phyloP scores from a whole-genome alignment of 2,888 invertebrate genomes.

The Listrodromus nycthemerus region DNA sequence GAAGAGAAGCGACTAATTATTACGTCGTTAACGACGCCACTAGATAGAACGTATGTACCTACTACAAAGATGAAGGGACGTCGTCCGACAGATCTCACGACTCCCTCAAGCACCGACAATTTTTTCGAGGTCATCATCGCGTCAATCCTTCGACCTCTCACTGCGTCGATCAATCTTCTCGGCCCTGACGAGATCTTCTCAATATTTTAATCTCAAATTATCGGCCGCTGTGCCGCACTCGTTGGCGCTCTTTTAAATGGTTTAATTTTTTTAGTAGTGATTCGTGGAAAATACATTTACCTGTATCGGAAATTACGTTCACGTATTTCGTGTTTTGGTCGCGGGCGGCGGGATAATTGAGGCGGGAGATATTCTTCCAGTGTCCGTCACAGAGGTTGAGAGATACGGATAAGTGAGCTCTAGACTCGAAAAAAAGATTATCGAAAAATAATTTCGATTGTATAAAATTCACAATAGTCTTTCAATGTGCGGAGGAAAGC shows the following conservation, averaged over 20 bases:
- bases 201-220: constrained; percentile 19
- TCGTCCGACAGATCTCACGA: constrained; percentile 44
- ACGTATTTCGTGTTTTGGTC: too few relatives aligned
- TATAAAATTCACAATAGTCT: constrained; percentile 6
- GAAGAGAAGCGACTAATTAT: constrained; percentile 56
- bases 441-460: too few relatives aligned
- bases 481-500: constrained; percentile 48
- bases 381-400: too few relatives aligned
- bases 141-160: constrained; percentile 53
- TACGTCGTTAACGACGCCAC: constrained; percentile 58
- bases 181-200: constrained; percentile 8
- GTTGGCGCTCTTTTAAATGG: too few relatives aligned
- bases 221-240: not conserved
- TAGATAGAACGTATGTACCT: constrained; percentile 38
- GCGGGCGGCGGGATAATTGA: too few relatives aligned
- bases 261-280: too few relatives aligned
- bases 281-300: too few relatives aligned
- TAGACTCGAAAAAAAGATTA: too few relatives aligned
- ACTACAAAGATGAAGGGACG: constrained; percentile 16
- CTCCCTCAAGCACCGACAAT: constrained; percentile 29
- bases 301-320: too few relatives aligned
- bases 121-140: constrained; percentile 43
- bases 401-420: too few relatives aligned
- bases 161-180: constrained; percentile 54
- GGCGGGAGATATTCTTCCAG: too few relatives aligned